phyloP scores from a whole-genome alignment of 1,140 invertebrate genomes.

The Radopholus similis region DNA sequence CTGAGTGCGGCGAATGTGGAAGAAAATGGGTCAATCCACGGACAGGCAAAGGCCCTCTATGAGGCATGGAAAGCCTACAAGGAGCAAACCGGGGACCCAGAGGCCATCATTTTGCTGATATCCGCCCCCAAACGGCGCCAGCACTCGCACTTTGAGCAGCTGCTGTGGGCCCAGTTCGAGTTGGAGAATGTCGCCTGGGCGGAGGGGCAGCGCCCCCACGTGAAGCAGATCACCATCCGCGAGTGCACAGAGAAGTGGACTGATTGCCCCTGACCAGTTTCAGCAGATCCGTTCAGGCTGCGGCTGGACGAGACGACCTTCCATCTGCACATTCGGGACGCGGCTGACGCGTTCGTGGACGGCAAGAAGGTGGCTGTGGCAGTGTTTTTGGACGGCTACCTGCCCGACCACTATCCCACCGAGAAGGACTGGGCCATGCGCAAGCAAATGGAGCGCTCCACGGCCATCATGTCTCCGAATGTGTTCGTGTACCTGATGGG shows the following conservation, averaged over 20 bases:
- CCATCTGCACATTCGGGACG: too few species aligned
- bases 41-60: background rate
- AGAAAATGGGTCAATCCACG: background rate
- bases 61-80: background rate
- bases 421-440: slow-evolving; percentile 73
- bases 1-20: background rate
- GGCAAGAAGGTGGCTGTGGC: slow-evolving; percentile 78
- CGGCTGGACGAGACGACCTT: slow-evolving; percentile 4
- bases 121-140: too few species aligned
- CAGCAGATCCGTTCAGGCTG: slow-evolving; percentile 25
- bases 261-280: background rate
- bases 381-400: slow-evolving; percentile 86
- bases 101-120: background rate
- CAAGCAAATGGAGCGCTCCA: slow-evolving; percentile 77
- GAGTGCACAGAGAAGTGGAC: slow-evolving; percentile 59
- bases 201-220: slow-evolving; percentile 65
- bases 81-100: background rate
- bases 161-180: slow-evolving; percentile 69
- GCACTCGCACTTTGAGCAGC: background rate
- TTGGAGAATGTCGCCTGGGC: slow-evolving; percentile 64
- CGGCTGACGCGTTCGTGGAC: slow-evolving; percentile 63
- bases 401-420: slow-evolving; percentile 73
- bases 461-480: slow-evolving; percentile 84
- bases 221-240: slow-evolving; percentile 71
- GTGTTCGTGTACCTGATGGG: slow-evolving; percentile 72